Evolutionary conservation across 2,888 invertebrate species (phyloP), one percentile per base, ranked within the genome.

Genomic region (Ormyrus pomaceus): DNA sequence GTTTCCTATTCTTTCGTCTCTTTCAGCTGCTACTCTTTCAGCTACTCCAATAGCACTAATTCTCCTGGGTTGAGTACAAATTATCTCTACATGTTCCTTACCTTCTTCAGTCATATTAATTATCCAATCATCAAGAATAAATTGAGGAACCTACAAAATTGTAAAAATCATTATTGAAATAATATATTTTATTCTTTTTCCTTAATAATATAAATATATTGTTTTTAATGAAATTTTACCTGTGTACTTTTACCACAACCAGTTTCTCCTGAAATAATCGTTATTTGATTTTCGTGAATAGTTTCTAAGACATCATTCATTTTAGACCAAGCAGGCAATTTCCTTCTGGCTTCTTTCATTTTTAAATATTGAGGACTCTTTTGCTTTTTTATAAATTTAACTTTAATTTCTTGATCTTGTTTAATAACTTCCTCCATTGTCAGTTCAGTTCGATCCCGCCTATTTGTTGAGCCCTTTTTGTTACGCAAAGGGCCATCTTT

Each of bases 11-110:
- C 92, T 94, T 89, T 98, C 98, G 46, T 93, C 92, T 74, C 98
- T 92, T 90, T 99, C 98, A 5, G 95, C 94, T 0, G 98, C 95
- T 0, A 98, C 98, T 86, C 98, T 92, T 87, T 98, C 97, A 0
- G 98, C 97, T 0, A 98, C 96, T 11, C 97, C 96, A 75, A 98
- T 95, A 3, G 98, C 98, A 0, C 98, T 97, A 86, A 99, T 94
- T 85, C 97, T 92, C 64, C 98, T 93, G 0, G 98, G 98, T 90
- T 99, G 98, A 0, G 98, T 98, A 87, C 98, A 98, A 68, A 98
- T 93, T 62, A 99, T 95, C 87, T 97, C 95, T 5, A 96, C 94
- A 81, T 96, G 95, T 9, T 93, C 91, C 10, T 92, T 91, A 0
- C 91, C 92, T 19, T 88, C 86, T 8, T 89, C 89, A 9, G 92